phyloP scores from a whole-genome alignment of 2,797 vertebrate species.

The Poeciliopsis paucimaculata region DNA sequence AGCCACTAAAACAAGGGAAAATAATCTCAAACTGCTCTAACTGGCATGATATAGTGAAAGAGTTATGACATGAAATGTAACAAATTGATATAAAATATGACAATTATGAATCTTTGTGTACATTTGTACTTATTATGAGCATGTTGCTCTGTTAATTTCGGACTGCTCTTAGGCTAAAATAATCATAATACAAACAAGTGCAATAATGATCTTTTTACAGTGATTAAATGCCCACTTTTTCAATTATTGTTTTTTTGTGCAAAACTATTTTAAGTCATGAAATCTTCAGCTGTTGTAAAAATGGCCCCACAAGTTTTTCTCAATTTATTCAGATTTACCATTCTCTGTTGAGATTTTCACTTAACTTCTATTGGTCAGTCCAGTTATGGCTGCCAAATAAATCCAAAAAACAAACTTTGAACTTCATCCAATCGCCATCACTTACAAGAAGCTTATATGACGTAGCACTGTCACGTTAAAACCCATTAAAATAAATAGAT shows the following conservation, averaged over 20 bases:
- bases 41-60: conserved; percentile 29
- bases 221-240: background rate
- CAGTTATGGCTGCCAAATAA: background rate
- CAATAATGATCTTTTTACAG: background rate
- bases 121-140: background rate
- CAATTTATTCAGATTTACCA: background rate
- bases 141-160: background rate
- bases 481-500: background rate
- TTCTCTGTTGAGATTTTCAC: background rate
- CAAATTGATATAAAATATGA: background rate
- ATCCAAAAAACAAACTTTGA: background rate
- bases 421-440: background rate
- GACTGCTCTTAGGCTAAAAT: background rate
- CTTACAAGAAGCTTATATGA: background rate
- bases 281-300: background rate
- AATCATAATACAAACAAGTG: background rate
- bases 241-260: background rate
- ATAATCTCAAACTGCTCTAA: conserved; percentile 34
- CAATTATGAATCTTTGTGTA: background rate
- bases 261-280: background rate
- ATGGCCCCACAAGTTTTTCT: background rate
- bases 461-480: background rate
- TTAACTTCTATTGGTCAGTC: background rate
- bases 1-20: conserved; percentile 40
- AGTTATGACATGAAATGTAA: background rate